Evolutionary conservation across 2,113 vertebrate species (phyloP), one percentile per base, ranked within the genome.

Genomic region (Aviceda subcristata): DNA sequence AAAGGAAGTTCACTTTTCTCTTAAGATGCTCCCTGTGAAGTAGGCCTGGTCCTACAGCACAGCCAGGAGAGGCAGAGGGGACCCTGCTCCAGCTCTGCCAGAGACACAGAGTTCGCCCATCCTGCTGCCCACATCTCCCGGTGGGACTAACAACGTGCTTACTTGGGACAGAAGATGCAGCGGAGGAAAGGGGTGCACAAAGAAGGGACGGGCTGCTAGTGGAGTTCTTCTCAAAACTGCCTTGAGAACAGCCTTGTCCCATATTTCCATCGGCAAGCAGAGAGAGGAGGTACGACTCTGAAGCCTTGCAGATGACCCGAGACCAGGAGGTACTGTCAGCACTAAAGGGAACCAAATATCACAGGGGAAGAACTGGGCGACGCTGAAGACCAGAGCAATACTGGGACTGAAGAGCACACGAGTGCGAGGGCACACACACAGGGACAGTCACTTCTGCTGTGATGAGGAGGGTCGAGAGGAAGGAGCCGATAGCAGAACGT

Each of bases 351-450:
- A 68, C 19, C 38, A 45, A 39, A 85, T 43, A 13, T 11, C 3
- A 1, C 36, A 81, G 21, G n/a, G 26, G 30, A 38, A 75, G 46
- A 77, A 55, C 11, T 27, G 34, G 50, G 22, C 55, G 56, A 50
- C 27, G 32, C 38, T 36, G 50, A 45, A 69, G 64, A 71, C 19
- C 53, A 76, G 46, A 53, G 46, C 4, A 10, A 34, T 4, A 19
- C 6, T 55, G 30, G 39, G 39, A 50, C n/a, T 18, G 57, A 71
- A 48, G 26, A 30, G 51, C 36, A 79, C 56, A 17, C 1, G 3
- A 73, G 26, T 7, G 48, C 43, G 59, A 2, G 1, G 41, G 34
- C 17, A n/a, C 0, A 1, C 23, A 59, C 10, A 12, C 0, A 26
- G 38, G 15, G 38, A 67, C 26, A 8, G 30, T 21, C 48, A 39